Evolutionary conservation across 2,113 vertebrate genomes (phyloP).

Genomic region (Hypocryptadius cinnamomeus): DNA sequence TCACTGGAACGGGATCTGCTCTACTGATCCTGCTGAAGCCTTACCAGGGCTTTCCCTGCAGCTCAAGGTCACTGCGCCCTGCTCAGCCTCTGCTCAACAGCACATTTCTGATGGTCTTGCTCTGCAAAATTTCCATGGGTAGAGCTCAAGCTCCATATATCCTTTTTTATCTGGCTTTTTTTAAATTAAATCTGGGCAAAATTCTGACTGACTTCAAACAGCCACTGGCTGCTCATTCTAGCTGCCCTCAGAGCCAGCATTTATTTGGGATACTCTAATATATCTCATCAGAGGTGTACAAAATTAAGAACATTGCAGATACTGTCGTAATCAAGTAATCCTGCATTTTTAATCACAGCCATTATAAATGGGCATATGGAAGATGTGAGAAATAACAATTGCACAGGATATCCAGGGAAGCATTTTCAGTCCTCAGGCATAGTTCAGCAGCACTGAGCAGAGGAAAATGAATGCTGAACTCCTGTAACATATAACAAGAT

Average conservation of each 20-base stretch:
- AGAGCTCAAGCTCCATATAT: neutral
- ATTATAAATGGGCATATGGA: conserved; percentile 31
- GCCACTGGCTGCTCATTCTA: neutral
- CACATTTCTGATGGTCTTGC: neutral
- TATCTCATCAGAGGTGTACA: neutral
- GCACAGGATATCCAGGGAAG: conserved; percentile 12
- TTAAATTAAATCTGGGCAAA: neutral
- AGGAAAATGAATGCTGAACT: conserved; percentile 18
- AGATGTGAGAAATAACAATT: conserved; percentile 21
- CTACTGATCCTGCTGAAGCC: neutral
- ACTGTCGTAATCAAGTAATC: neutral
- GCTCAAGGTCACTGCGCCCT: neutral
- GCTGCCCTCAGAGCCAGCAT: neutral
- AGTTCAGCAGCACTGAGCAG: neutral
- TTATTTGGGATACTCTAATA: neutral
- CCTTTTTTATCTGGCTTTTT: neutral
- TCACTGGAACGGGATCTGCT: neutral
- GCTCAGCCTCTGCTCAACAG: neutral
- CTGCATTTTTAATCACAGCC: conserved; percentile 13
- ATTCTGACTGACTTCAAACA: neutral
- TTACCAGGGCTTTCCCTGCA: neutral
- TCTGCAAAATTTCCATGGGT: neutral
- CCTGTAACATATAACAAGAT: neutral
- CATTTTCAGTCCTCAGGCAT: neutral
- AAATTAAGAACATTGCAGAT: neutral